Conservation (phyloP, 2,113 vertebrate species). For the Zeus faber region DNA sequence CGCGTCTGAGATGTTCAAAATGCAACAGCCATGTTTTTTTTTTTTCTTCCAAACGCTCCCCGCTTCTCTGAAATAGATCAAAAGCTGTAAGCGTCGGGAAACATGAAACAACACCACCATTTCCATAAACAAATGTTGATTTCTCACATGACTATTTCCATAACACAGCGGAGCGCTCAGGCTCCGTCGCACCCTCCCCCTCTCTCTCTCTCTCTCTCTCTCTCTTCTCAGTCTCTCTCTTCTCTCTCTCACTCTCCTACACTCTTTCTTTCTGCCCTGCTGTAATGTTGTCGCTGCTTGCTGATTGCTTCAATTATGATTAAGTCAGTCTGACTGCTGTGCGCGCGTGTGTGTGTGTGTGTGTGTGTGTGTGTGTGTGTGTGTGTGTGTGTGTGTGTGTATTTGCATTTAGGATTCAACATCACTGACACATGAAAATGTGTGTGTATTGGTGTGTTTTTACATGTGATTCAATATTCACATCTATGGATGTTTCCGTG, state of each 20-base stretch:
- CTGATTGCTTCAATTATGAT: constrained; percentile 62
- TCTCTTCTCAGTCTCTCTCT: neutral
- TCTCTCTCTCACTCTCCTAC: constrained; percentile 12
- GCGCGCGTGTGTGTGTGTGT: constrained; percentile 17
- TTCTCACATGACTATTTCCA: constrained; percentile 43
- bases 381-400: constrained; percentile 3
- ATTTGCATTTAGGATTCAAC: constrained; percentile 21
- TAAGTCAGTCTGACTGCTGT: constrained; percentile 54
- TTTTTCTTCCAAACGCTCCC: constrained; percentile 7
- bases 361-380: constrained; percentile 8
- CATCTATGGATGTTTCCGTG: constrained; percentile 10
- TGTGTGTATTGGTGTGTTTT: constrained; percentile 1
- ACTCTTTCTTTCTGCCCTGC: constrained; percentile 16
- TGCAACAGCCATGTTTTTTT: constrained; percentile 22
- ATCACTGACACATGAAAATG: neutral
- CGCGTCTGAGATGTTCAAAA: constrained; percentile 25
- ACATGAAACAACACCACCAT: constrained; percentile 20
- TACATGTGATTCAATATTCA: no score
- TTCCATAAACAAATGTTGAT: constrained; percentile 41
- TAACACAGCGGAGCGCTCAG: constrained; percentile 21
- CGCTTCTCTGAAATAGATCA: constrained; percentile 26
- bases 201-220: no score
- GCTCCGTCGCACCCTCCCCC: neutral
- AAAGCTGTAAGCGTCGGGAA: constrained; percentile 31
- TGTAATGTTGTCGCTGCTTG: constrained; percentile 51